Conservation (phyloP, 2,113 vertebrate species). For the Callithrix jacchus region DNA sequence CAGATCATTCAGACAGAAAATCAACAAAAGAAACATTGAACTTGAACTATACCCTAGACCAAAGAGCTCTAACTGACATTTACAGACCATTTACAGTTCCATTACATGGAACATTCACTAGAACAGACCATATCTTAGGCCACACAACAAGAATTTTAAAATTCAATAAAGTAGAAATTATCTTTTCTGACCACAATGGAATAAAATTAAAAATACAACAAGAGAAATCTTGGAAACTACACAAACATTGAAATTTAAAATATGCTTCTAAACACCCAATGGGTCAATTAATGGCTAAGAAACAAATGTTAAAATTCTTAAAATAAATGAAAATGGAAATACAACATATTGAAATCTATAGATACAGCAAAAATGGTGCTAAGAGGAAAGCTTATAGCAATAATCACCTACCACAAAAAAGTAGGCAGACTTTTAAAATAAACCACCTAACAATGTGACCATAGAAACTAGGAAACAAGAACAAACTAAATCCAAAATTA, state of each 20-base stretch:
- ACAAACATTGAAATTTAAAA: not conserved
- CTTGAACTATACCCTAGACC: not conserved
- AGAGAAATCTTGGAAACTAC: not conserved
- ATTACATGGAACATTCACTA: not conserved
- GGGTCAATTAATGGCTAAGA: not conserved
- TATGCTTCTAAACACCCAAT: not conserved
- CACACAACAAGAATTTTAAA: not conserved
- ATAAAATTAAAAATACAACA: not conserved
- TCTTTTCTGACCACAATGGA: not conserved
- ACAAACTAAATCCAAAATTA: not conserved
- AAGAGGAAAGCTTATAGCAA: not conserved
- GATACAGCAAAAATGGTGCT: not conserved
- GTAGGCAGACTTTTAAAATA: not conserved
- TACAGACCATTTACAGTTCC: no score
- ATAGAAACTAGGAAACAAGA: not conserved
- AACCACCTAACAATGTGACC: not conserved
- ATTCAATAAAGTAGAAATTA: not conserved
- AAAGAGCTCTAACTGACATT: not conserved
- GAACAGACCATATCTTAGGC: not conserved
- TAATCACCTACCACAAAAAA: not conserved
- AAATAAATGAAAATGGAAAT: not conserved
- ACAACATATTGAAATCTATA: not conserved
- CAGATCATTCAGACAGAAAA: not conserved
- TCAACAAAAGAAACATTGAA: not conserved
- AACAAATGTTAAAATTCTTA: not conserved